Conservation (phyloP, 2,113 vertebrate species). For the Seriola rivoliana region DNA sequence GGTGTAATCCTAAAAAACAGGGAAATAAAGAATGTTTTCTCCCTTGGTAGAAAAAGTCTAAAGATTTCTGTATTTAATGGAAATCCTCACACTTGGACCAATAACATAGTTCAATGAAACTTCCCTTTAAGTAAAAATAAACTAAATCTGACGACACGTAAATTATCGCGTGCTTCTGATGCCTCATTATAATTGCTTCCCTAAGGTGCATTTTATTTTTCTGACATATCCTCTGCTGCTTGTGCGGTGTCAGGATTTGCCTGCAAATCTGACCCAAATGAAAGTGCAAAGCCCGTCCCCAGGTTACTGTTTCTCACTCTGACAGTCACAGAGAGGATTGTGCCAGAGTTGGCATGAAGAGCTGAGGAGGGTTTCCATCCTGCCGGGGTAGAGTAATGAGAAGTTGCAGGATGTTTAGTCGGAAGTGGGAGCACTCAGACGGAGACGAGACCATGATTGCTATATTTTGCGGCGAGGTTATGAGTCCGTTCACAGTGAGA, state of each 20-base stretch:
- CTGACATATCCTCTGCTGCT: neutral
- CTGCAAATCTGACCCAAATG: conserved; percentile 19
- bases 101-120: neutral
- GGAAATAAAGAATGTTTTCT: neutral
- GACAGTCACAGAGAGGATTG: neutral
- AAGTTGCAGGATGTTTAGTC: conserved; percentile 9
- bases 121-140: neutral
- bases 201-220: conserved; percentile 2
- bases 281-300: neutral
- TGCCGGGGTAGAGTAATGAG: neutral
- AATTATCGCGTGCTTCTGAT: neutral
- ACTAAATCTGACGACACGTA: conserved; percentile 9
- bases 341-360: neutral
- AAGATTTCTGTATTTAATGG: neutral
- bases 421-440: conserved; percentile 9
- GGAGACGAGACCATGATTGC: neutral
- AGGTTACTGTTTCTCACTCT: neutral
- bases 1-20: conserved; percentile 7
- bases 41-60: neutral
- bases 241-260: conserved; percentile 5
- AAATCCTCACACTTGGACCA: conserved; percentile 23
- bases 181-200: conserved; percentile 36
- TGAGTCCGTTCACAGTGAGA: neutral
- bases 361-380: conserved; percentile 15
- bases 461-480: neutral